phyloP scores from a whole-genome alignment of 2,888 invertebrate species.

The Drosophila ochracea region DNA sequence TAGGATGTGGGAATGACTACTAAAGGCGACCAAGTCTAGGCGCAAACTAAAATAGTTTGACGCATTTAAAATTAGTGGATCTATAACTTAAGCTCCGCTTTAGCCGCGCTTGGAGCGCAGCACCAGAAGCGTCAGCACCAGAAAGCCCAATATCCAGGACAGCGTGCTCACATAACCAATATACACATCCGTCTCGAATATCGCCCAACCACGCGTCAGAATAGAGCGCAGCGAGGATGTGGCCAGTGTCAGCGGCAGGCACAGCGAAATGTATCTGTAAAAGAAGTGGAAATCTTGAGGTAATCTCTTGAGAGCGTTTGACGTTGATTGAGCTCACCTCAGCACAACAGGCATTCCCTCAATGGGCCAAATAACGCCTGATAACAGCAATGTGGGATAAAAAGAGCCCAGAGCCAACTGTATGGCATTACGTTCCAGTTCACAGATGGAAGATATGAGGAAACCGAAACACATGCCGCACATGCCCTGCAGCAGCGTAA shows the following conservation, averaged over 20 bases:
- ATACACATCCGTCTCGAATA: conserved; percentile 93
- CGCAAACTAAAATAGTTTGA: conserved; percentile 50
- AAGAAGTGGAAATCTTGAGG: neutral
- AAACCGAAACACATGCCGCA: conserved; percentile 99
- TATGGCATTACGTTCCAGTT: conserved; percentile 96
- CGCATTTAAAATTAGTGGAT: conserved; percentile 53
- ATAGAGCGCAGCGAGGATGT: conserved; percentile 95
- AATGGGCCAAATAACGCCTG: conserved; percentile 98
- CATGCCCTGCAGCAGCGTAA: conserved; percentile 95
- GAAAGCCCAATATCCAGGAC: conserved; percentile 93
- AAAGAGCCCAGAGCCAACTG: conserved; percentile 97
- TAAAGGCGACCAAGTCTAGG: conserved; percentile 56
- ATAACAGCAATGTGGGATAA: conserved; percentile 96
- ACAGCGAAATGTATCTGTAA: conserved; percentile 90
- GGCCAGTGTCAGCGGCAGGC: conserved; percentile 95
- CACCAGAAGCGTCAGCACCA: conserved; percentile 92
- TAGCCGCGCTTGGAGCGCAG: conserved; percentile 93
- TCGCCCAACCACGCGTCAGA: conserved; percentile 94
- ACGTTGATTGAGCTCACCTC: conserved; percentile 82
- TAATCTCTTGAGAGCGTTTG: neutral
- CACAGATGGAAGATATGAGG: conserved; percentile 96
- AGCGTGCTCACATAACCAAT: conserved; percentile 94
- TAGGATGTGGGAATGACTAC: conserved; percentile 50
- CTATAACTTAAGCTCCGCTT: conserved; percentile 55
- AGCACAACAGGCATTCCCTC: conserved; percentile 96